phyloP scores from a whole-genome alignment of 2,888 invertebrate species.

The Poecilobothrus nobilitatus region DNA sequence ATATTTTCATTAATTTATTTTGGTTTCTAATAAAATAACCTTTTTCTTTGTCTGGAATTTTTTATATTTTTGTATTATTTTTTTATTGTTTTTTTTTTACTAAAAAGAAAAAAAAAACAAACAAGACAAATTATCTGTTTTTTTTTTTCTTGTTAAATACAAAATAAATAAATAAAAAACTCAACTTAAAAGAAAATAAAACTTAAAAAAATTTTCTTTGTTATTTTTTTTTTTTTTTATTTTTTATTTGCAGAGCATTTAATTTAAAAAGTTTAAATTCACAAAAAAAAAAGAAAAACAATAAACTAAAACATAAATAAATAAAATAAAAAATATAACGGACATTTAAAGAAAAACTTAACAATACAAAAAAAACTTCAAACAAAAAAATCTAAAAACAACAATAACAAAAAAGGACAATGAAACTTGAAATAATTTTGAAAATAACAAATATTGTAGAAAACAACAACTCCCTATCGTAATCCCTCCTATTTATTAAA shows the following conservation, averaged over 20 bases:
- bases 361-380: background rate
- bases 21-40: background rate
- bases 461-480: too few species aligned
- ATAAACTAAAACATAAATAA: background rate
- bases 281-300: background rate
- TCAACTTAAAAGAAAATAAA: background rate
- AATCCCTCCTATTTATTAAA: too few species aligned
- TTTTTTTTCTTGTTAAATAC: background rate
- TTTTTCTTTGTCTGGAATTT: background rate
- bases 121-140: background rate
- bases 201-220: background rate
- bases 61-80: too few species aligned
- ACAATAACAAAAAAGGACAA: background rate
- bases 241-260: background rate
- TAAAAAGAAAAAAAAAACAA: background rate
- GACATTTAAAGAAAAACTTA: background rate
- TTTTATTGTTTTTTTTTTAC: background rate
- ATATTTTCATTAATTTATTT: too few species aligned
- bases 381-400: background rate
- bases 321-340: background rate
- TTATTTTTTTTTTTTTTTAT: background rate
- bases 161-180: background rate
- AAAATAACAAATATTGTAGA: too few species aligned
- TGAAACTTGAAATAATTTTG: background rate
- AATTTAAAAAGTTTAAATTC: constrained; percentile 1